Percentiles rank a stretch among this genome's conserved stretches.
Conservation (phyloP, 1,140 invertebrate genomes). For the Drosophila kurseongensis region DNA sequence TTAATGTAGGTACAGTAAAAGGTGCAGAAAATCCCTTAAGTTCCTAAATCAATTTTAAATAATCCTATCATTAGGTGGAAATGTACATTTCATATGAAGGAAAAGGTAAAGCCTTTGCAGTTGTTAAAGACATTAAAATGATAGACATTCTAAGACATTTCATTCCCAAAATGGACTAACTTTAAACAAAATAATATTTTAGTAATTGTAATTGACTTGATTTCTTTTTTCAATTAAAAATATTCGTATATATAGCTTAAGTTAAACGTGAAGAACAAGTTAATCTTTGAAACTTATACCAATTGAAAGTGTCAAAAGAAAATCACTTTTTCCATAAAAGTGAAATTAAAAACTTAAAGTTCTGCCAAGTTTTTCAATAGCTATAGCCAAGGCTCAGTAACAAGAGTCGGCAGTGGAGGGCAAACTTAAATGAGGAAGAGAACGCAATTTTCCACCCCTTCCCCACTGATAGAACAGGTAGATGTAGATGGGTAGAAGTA, state of each 20-base stretch:
- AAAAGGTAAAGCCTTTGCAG: neutral
- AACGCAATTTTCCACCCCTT: conserved; percentile 30
- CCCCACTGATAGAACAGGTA: conserved; percentile 27
- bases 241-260: too few relatives aligned
- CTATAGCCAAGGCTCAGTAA: conserved; percentile 1
- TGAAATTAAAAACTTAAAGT: conserved; percentile 1
- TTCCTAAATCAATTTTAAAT: conserved; percentile 2
- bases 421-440: conserved; percentile 35
- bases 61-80: neutral
- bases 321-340: neutral
- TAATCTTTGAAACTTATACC: too few relatives aligned
- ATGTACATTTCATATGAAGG: neutral
- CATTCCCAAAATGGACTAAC: too few relatives aligned
- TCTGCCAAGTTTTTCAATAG: neutral
- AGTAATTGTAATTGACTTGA: too few relatives aligned
- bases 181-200: too few relatives aligned
- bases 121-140: neutral
- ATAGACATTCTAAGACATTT: too few relatives aligned
- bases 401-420: conserved; percentile 6
- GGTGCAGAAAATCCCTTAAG: neutral
- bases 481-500: conserved; percentile 22
- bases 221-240: too few relatives aligned
- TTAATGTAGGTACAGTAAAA: neutral
- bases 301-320: conserved; percentile 1
- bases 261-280: too few relatives aligned